Evolutionary conservation across 2,797 vertebrate species (phyloP), one percentile per base, ranked within the genome.

Genomic region (Microhierax caerulescens): DNA sequence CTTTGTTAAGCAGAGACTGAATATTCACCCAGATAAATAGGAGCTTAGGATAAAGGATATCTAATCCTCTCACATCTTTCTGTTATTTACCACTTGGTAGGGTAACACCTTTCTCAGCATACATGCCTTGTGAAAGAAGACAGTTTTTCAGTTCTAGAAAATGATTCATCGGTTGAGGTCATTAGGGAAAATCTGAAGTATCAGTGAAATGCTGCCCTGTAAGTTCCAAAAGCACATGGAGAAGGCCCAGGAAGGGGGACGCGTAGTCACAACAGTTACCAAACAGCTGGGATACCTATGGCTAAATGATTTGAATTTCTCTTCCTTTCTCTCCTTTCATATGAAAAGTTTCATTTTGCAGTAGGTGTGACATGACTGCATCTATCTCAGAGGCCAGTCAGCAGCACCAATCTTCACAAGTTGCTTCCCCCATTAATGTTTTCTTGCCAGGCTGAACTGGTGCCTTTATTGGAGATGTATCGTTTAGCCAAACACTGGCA

Each of bases 41-140:
- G 13, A 93, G 47, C 32, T 96, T 74, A 83, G 41, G 51, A 20
- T 90, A 91, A 88, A 88, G 85, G 63, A 32, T 78, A 87, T 65
- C 11, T 9, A 64, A 85, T 48, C 74, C 25, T 75, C 93, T 95
- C 80, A 88, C 48, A 68, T 56, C 86, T 90, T 88, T 73, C 73
- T 95, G 36, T 67, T 84, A 50, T 93, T 97, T 96, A 70, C 47
- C 75, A 39, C 54, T 90, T 41, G 32, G 65, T 89, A 94, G 27
- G 93, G 36, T 37, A 72, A 56, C 87, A 93, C 50, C 82, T 95
- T 88, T 89, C 57, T 86, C 79, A 51, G 59, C 84, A 95, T 87
- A 70, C n/a, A 93, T 36, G 96, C 45, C 57, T 76, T 36, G 34
- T 83, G 74, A 89, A 88, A 48, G 59, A 61, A 63, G 48, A 48